phyloP scores from a whole-genome alignment of 1,140 invertebrate species.

The Nasonia vitripennis region DNA sequence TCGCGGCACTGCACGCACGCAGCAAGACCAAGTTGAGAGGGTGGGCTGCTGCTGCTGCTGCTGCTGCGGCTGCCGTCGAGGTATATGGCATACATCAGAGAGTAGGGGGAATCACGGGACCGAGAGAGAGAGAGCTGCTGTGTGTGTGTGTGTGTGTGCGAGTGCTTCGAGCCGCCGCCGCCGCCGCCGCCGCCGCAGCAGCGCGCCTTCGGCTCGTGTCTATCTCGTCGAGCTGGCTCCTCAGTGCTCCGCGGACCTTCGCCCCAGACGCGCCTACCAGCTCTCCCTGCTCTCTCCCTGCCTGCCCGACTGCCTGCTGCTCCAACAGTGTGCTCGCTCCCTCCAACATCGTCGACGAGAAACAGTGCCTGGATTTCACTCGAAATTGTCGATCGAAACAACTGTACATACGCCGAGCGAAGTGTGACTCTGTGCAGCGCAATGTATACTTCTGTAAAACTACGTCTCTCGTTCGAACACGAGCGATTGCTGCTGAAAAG shows the following conservation, averaged over 20 bases:
- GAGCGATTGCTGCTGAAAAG: too few species aligned
- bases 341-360: too few species aligned
- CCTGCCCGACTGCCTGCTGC: neutral
- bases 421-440: neutral
- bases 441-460: neutral
- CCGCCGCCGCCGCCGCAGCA: neutral
- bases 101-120: conserved; percentile 59
- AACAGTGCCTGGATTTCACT: too few species aligned
- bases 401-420: neutral
- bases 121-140: conserved; percentile 46
- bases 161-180: neutral
- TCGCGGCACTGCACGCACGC: conserved; percentile 4
- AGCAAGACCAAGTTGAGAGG: conserved; percentile 37
- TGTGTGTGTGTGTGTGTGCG: conserved; percentile 27
- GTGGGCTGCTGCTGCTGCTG: neutral
- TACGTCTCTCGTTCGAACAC: too few species aligned
- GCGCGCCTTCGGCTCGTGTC: conserved; percentile 35
- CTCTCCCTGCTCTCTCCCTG: neutral
- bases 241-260: conserved; percentile 64
- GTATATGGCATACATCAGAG: neutral
- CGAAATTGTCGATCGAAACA: too few species aligned
- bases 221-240: conserved; percentile 54
- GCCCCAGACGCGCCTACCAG: conserved; percentile 37
- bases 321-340: too few species aligned
- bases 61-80: neutral